A percentile compares a stretch with the other conserved stretches of the same genome.
These are phyloP conservation scores for Novumbra hubbsi DNA, from an alignment of 2,797 vertebrate genomes.

Conservation along the genomic window DNA sequence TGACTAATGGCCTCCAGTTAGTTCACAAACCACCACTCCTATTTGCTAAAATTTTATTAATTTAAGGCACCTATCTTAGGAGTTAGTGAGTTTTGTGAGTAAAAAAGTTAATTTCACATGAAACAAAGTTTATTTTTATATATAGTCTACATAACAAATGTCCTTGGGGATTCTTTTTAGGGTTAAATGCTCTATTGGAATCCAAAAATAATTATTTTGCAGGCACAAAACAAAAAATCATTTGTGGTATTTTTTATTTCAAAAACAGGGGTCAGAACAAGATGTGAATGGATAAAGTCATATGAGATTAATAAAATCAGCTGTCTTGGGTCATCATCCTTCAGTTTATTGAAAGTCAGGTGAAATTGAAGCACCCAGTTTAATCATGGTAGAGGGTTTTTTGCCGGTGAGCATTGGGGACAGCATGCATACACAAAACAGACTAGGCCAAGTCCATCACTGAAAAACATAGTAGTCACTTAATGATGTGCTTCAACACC, in stretches of 20 bases:
- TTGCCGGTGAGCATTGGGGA: constrained; percentile 4
- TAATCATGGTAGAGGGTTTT: constrained; percentile 34
- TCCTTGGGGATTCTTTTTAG: not conserved
- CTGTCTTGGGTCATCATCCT: constrained; percentile 42
- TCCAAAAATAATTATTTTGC: not conserved
- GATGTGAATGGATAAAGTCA: constrained; percentile 8
- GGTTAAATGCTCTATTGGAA: not conserved
- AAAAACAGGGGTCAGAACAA: not conserved
- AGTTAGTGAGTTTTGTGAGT: not conserved
- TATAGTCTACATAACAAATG: no score
- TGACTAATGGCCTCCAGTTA: constrained; percentile 56
- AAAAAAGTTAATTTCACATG: no score
- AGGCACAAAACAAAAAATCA: not conserved
- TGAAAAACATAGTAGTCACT: constrained; percentile 24
- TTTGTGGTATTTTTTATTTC: not conserved
- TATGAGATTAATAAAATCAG: constrained; percentile 14
- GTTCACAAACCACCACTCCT: constrained; percentile 27
- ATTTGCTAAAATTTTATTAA: not conserved
- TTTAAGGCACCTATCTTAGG: not conserved
- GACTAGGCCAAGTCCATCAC: constrained; percentile 28
- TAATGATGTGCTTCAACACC: no score
- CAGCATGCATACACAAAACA: constrained; percentile 12
- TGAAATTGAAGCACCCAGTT: constrained; percentile 50
- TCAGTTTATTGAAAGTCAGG: constrained; percentile 65
- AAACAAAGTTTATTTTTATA: no score